A percentile compares a stretch with the other conserved stretches of the same genome.
Evolutionary conservation across 2,797 vertebrate genomes (phyloP).

Genomic region (Melanotaenia pygmaea): DNA sequence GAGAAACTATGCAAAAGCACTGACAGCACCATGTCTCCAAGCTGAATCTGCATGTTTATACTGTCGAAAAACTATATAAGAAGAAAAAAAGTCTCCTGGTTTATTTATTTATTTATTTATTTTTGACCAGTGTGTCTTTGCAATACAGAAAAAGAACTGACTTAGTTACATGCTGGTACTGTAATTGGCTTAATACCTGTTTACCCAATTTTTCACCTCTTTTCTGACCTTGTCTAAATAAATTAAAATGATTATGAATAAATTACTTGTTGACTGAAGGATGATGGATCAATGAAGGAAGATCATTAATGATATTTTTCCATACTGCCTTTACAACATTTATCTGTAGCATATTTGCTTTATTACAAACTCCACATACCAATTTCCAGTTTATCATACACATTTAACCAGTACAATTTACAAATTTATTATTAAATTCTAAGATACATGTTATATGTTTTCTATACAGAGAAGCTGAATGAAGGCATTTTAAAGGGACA

Average conservation of each 20-base stretch:
- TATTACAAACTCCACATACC: conserved; percentile 10
- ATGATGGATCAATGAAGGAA: conserved; percentile 56
- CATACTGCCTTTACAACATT: conserved; percentile 31
- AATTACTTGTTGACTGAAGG: conserved; percentile 60
- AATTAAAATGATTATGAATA: conserved; percentile 59
- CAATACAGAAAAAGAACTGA: neutral
- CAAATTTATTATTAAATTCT: neutral
- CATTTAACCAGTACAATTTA: neutral
- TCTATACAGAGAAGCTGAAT: neutral
- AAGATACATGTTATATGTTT: conserved; percentile 6
- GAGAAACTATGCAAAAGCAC: conserved; percentile 42
- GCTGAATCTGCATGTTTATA: conserved; percentile 60
- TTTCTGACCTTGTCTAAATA: conserved; percentile 61
- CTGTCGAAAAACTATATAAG: conserved; percentile 21
- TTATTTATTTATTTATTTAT: neutral
- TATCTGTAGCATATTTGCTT: conserved; percentile 40
- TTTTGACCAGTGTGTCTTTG: conserved; percentile 9
- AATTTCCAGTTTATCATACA: neutral
- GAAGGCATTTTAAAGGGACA: conserved; percentile 11
- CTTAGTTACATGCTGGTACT: neutral
- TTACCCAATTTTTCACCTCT: neutral
- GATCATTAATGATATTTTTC: conserved; percentile 44
- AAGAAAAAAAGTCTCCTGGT: conserved; percentile 6
- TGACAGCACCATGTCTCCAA: conserved; percentile 20
- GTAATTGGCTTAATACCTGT: neutral